These are phyloP conservation scores for Mycalesis mineus DNA, from an alignment of 2,888 invertebrate genomes.

Conservation along the genomic window DNA sequence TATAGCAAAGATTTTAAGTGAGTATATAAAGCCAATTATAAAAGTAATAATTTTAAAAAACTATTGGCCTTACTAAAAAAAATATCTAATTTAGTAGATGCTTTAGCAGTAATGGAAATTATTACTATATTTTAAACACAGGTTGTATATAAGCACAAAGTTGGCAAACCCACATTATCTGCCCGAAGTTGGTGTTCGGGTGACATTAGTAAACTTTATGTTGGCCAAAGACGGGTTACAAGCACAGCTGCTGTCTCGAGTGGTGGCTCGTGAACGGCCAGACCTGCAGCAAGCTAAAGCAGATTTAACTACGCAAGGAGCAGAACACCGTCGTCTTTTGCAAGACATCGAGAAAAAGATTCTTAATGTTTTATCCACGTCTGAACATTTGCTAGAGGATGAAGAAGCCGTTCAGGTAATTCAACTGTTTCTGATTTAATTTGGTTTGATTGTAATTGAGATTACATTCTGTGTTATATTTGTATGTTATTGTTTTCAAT, in stretches of 20 bases:
- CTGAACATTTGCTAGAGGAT: slow-evolving; percentile 85
- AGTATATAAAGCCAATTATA: slow-evolving; percentile 23
- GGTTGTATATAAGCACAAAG: slow-evolving; percentile 96
- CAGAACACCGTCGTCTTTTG: slow-evolving; percentile 87
- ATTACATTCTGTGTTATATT: too few species aligned
- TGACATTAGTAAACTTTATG: slow-evolving; percentile 94
- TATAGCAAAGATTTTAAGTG: slow-evolving; percentile 91
- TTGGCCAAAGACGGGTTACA: slow-evolving; percentile 92
- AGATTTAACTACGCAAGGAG: slow-evolving; percentile 90
- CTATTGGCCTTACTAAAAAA: too few species aligned
- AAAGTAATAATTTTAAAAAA: too few species aligned
- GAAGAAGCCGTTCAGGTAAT: slow-evolving; percentile 89
- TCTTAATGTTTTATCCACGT: slow-evolving; percentile 78
- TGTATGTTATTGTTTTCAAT: too few species aligned
- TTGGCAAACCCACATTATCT: slow-evolving; percentile 95
- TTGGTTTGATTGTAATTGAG: too few species aligned
- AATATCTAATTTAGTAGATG: too few species aligned
- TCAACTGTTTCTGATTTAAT: not conserved
- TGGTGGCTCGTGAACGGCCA: slow-evolving; percentile 93
- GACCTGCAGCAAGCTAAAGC: slow-evolving; percentile 95
- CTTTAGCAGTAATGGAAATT: too few species aligned
- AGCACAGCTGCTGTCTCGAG: slow-evolving; percentile 92
- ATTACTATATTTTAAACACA: slow-evolving; percentile 40
- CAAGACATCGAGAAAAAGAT: slow-evolving; percentile 96
- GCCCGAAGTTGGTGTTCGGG: slow-evolving; percentile 95